phyloP scores from a whole-genome alignment of 2,113 vertebrate species.

The Smithornis capensis region DNA sequence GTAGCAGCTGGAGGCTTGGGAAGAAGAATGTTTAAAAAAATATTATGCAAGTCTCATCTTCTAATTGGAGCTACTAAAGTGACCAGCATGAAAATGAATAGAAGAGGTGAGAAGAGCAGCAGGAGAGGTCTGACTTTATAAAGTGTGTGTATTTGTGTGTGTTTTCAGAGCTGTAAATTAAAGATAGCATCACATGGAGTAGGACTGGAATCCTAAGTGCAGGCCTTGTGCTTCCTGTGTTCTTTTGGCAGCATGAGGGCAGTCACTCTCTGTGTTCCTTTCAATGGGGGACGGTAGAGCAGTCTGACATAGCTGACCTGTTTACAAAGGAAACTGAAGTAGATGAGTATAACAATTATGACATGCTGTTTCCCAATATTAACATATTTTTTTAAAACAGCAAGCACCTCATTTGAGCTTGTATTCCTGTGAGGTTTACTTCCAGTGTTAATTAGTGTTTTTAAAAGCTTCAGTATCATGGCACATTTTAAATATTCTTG shows the following conservation, averaged over 20 bases:
- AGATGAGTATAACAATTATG: background rate
- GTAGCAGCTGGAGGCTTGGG: conserved; percentile 14
- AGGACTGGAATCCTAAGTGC: background rate
- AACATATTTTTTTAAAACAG: background rate
- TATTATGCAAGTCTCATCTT: background rate
- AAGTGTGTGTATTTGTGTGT: background rate
- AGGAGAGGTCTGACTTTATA: background rate
- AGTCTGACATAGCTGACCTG: background rate
- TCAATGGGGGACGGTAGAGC: background rate
- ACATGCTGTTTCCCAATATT: background rate
- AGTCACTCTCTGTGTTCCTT: background rate
- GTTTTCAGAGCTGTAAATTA: conserved; percentile 37
- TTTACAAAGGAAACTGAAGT: background rate
- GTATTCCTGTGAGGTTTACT: background rate
- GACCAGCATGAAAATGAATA: background rate
- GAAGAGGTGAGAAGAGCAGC: background rate
- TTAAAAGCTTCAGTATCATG: background rate
- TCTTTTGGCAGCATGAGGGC: background rate
- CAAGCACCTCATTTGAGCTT: background rate
- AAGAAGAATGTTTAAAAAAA: background rate
- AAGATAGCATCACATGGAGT: background rate
- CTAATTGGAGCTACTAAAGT: background rate
- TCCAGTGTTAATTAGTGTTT: background rate
- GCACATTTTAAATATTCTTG: background rate
- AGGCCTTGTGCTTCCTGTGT: background rate